Percentiles rank a stretch among this genome's conserved stretches.
These are phyloP conservation scores for Lasius platythorax DNA, from an alignment of 2,888 invertebrate genomes.

Conservation along the genomic window DNA sequence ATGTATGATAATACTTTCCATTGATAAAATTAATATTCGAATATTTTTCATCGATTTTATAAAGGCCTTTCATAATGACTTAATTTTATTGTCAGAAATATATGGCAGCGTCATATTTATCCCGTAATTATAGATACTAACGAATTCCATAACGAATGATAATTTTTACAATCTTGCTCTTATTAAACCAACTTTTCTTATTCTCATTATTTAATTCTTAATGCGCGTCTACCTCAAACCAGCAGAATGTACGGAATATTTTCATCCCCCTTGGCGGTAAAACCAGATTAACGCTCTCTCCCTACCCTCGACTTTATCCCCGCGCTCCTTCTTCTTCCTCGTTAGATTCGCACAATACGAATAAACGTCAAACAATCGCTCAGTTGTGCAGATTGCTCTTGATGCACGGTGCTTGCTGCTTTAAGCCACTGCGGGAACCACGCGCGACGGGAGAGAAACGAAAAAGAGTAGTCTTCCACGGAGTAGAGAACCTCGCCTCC, in stretches of 20 bases:
- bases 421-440: constrained; percentile 30
- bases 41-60: not conserved
- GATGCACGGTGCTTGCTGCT: constrained; percentile 39
- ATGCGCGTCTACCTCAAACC: not conserved
- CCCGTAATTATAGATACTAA: not conserved
- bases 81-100: not conserved
- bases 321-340: constrained; percentile 46
- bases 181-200: not conserved
- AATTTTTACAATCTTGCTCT: not conserved
- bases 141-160: not conserved
- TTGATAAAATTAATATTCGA: not conserved
- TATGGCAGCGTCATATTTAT: not conserved
- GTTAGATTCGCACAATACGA: constrained; percentile 66
- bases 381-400: constrained; percentile 66
- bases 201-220: not conserved
- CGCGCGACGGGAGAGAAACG: not conserved
- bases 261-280: not conserved
- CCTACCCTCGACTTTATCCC: not conserved
- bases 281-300: constrained; percentile 25
- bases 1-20: not conserved
- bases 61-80: not conserved
- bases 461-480: constrained; percentile 23
- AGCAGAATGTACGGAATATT: constrained; percentile 10
- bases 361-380: constrained; percentile 71
- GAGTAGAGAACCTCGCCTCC: constrained; percentile 1